These are phyloP conservation scores for Tenrec ecaudatus DNA, from an alignment of 2,113 vertebrate genomes.

Conservation along the genomic window DNA sequence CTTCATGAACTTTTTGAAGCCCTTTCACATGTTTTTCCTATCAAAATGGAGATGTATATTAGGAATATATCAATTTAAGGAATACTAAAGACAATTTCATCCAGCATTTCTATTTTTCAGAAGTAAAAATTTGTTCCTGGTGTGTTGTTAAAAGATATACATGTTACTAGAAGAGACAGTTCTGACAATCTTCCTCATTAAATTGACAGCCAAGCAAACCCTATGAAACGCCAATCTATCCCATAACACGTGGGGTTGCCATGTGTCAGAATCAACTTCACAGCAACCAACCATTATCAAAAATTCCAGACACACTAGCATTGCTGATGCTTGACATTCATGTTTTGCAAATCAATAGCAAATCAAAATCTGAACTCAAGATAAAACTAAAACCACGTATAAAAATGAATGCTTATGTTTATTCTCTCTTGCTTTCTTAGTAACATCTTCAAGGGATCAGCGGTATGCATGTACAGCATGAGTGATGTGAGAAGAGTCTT, in stretches of 20 bases:
- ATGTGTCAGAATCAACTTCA: neutral
- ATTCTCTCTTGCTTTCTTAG: constrained; percentile 82
- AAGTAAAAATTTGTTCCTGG: constrained; percentile 27
- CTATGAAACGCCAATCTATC: neutral
- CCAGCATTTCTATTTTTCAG: constrained; percentile 12
- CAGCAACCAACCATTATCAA: neutral
- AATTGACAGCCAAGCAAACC: neutral
- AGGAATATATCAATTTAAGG: neutral
- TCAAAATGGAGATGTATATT: neutral
- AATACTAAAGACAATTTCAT: constrained; percentile 1
- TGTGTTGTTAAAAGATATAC: neutral
- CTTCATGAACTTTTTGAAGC: no score
- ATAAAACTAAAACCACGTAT: neutral
- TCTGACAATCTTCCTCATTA: neutral
- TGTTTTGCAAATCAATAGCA: constrained; percentile 60
- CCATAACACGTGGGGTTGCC: neutral
- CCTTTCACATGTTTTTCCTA: neutral
- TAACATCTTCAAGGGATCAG: constrained; percentile 99
- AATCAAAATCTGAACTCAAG: constrained; percentile 58
- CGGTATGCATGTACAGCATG: constrained; percentile 98
- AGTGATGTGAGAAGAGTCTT: constrained; percentile 97
- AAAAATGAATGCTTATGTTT: neutral
- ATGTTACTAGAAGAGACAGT: neutral
- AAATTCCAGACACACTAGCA: neutral
- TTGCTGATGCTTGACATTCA: constrained; percentile 59